Conservation (phyloP, 2,888 invertebrate genomes). For the Heliconius sara region DNA sequence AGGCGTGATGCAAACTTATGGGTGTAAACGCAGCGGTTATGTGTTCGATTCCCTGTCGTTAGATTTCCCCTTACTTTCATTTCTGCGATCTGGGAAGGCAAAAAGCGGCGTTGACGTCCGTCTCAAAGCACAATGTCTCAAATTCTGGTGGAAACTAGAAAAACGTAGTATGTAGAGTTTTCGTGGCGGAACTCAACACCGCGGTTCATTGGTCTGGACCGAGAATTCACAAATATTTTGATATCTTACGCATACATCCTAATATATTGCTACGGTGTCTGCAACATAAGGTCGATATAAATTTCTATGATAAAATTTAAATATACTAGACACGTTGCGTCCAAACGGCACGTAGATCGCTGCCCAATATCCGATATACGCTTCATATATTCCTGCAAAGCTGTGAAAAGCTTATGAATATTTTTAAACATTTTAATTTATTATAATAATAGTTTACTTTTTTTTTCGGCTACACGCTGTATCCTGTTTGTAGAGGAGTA, state of each 20-base stretch:
- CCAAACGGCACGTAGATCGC: slow-evolving; percentile 20
- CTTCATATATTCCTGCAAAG: slow-evolving; percentile 38
- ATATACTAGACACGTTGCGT: slow-evolving; percentile 25
- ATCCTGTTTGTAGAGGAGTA: too few species aligned
- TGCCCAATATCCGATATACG: slow-evolving; percentile 41
- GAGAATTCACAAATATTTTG: too few species aligned
- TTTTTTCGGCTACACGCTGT: not conserved
- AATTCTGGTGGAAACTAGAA: too few species aligned
- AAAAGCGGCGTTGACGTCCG: too few species aligned
- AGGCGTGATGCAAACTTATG: too few species aligned
- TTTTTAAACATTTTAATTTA: not conserved
- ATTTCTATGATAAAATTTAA: slow-evolving; percentile 25
- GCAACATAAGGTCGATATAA: slow-evolving; percentile 5
- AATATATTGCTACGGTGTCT: not conserved
- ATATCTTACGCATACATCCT: too few species aligned
- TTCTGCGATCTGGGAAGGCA: too few species aligned
- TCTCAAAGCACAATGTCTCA: too few species aligned
- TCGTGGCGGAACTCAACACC: not conserved
- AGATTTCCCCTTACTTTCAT: too few species aligned
- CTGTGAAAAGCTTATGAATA: slow-evolving; percentile 11
- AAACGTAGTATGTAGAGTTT: too few species aligned
- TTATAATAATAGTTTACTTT: not conserved
- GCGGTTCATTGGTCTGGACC: not conserved
- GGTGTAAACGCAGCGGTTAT: too few species aligned
- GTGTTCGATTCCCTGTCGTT: too few species aligned